Base-by-base conservation (phyloP, 2,888 invertebrate genomes). In the Lithophane ornitopus region DNA sequence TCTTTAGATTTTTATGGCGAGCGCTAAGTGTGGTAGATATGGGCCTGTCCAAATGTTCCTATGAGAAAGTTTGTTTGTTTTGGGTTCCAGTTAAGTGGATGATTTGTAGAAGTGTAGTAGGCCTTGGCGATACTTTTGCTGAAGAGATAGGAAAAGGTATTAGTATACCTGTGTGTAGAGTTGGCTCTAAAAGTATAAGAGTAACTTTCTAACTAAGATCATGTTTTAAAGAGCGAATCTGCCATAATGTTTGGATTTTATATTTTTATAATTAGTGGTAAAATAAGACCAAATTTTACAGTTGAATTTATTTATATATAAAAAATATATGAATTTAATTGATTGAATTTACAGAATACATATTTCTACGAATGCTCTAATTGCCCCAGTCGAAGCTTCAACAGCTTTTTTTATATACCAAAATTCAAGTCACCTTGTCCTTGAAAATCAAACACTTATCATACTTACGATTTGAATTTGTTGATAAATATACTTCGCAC, bases 21-120 rank as follows among this genome's bases (percentile, higher is more conserved):
- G 78, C 78, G 85, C 70, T 86, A 86, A 87, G 81, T 85, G 78
- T 77, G 70, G 68, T 72, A n/a, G 44, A 75, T 76, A 74, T 82
- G 85, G 80, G 54, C 16, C 66, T 76, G 80, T 63, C 78, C 80
- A 78, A 82, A 74, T 73, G 70, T 75, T 65, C 58, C 75, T 67
- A 75, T 61, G 66, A 69, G 85, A 87, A 82, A 85, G 87, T 79
- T 73, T 84, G 74, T 85, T 83, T 83, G 80, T 76, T 82, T 79
- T 78, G 34, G 63, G 39, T 16, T 16, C 22, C 49, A 14, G 59
- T 70, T 67, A 72, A 69, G 66, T 69, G 28, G 26, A 26, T 12
- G 1, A 44, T 44, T 58, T 58, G 72, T 39, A 2, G 19, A 49
- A 28, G 28, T 54, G 12, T 26, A 19, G 46, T 46, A 46, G 46